Percentiles rank a stretch among this genome's conserved stretches.
Evolutionary conservation across 1,140 invertebrate species (phyloP).

Genomic region (Scaptomyza montana): DNA sequence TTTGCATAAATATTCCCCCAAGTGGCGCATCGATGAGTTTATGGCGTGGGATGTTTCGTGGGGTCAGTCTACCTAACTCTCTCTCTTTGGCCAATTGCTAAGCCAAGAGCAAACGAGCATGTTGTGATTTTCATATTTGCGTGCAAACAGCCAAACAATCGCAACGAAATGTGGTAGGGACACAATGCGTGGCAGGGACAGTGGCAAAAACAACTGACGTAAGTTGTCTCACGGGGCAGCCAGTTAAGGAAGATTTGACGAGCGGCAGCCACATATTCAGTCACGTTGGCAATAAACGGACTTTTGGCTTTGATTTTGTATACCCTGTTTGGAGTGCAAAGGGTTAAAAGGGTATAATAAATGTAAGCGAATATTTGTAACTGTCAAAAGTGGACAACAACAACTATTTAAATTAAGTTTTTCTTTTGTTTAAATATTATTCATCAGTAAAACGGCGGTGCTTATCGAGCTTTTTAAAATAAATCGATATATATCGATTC

Average conservation of each 20-base stretch:
- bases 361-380: not conserved
- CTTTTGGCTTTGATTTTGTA: conserved; percentile 69
- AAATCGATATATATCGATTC: not conserved
- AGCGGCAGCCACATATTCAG: conserved; percentile 33
- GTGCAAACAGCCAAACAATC: conserved; percentile 51
- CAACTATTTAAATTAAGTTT: too few relatives aligned
- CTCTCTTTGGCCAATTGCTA: conserved; percentile 47
- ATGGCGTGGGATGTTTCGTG: conserved; percentile 38
- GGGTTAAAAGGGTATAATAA: not conserved
- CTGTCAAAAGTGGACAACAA: too few relatives aligned
- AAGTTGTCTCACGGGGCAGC: conserved; percentile 71
- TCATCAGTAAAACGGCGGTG: too few relatives aligned
- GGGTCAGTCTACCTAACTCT: not conserved
- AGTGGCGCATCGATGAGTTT: conserved; percentile 41
- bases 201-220: conserved; percentile 39
- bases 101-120: conserved; percentile 54
- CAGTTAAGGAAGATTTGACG: conserved; percentile 57
- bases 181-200: conserved; percentile 54
- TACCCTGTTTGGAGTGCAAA: not conserved
- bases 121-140: conserved; percentile 76
- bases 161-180: conserved; percentile 22
- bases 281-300: conserved; percentile 69
- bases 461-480: not conserved
- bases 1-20: conserved; percentile 73
- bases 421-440: too few relatives aligned